Percentiles rank a stretch among this genome's conserved stretches.
These are phyloP conservation scores for Poeciliopsis turneri DNA, from an alignment of 2,797 vertebrate genomes.

Conservation along the genomic window DNA sequence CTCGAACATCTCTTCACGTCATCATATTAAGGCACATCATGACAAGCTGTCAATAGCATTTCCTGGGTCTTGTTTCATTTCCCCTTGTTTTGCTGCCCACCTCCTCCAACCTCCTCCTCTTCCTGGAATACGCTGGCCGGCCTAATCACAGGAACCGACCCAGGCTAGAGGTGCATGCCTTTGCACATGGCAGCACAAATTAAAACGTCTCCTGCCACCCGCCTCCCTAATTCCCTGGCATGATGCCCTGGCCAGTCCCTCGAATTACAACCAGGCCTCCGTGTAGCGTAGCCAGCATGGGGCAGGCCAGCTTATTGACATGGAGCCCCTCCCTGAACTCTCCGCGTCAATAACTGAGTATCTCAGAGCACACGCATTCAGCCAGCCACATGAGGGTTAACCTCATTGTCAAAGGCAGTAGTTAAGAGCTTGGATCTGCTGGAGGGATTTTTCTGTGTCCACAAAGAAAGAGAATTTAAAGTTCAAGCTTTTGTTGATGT, in stretches of 20 bases:
- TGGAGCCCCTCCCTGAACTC: slow-evolving; percentile 60
- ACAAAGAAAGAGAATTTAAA: background rate
- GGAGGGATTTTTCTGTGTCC: slow-evolving; percentile 8
- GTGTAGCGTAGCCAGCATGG: slow-evolving; percentile 75
- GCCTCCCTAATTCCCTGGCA: slow-evolving; percentile 83
- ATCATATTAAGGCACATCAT: slow-evolving; percentile 32
- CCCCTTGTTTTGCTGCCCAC: slow-evolving; percentile 55
- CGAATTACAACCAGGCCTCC: slow-evolving; percentile 77
- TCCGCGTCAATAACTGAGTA: slow-evolving; percentile 67
- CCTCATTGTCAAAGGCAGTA: slow-evolving; percentile 43
- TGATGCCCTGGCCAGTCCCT: slow-evolving; percentile 74
- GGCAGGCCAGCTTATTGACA: slow-evolving; percentile 75
- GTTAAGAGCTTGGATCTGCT: slow-evolving; percentile 13
- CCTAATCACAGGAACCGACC: slow-evolving; percentile 78
- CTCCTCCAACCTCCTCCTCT: slow-evolving; percentile 53
- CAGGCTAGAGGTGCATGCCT: slow-evolving; percentile 80
- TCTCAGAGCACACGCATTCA: slow-evolving; percentile 51
- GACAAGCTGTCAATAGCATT: slow-evolving; percentile 54
- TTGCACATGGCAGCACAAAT: slow-evolving; percentile 86
- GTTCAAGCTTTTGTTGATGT: slow-evolving; percentile 8
- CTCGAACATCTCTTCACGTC: slow-evolving; percentile 14
- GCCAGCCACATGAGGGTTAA: slow-evolving; percentile 32
- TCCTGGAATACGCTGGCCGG: slow-evolving; percentile 71
- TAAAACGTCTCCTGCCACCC: slow-evolving; percentile 81
- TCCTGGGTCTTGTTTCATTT: slow-evolving; percentile 61